A percentile compares a stretch with the other conserved stretches of the same genome.
Evolutionary conservation across 2,113 vertebrate genomes (phyloP).

Genomic region (Hiodon tergisus): DNA sequence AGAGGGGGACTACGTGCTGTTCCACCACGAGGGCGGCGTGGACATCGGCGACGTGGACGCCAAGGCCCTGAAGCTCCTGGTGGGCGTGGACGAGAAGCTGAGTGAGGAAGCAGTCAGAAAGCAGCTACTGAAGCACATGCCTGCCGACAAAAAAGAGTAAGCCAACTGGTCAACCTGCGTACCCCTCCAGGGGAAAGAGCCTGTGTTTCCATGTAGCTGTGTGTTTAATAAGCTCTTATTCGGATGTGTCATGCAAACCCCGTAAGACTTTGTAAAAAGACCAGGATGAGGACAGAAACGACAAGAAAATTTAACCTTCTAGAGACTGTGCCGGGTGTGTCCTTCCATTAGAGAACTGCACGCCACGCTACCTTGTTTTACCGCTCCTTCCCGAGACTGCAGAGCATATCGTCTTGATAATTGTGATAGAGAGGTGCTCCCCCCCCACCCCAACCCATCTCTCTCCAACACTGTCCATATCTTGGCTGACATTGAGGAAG

Average conservation of each 20-base stretch:
- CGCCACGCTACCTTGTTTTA: neutral
- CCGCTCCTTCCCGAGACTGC: conserved; percentile 42
- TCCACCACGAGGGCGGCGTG: conserved; percentile 89
- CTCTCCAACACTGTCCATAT: conserved; percentile 13
- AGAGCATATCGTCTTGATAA: conserved; percentile 41
- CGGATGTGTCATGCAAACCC: neutral
- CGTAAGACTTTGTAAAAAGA: neutral
- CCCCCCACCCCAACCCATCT: conserved; percentile 9
- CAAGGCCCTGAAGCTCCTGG: conserved; percentile 83
- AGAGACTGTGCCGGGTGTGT: neutral
- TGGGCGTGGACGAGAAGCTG: conserved; percentile 81
- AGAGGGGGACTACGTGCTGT: conserved; percentile 85
- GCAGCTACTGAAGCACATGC: conserved; percentile 67
- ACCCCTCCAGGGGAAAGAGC: neutral
- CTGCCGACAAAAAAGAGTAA: conserved; percentile 79
- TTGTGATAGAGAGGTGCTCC: conserved; percentile 19
- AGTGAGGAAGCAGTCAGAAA: conserved; percentile 64
- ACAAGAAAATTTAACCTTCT: conserved; percentile 20
- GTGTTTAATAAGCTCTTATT: neutral
- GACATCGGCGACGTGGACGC: conserved; percentile 92
- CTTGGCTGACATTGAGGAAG: conserved; percentile 16
- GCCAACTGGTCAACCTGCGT: conserved; percentile 30
- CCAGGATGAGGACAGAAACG: neutral
- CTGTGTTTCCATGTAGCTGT: neutral
- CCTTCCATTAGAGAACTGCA: conserved; percentile 51